These are phyloP conservation scores for Eristalis arbustorum DNA, from an alignment of 2,888 invertebrate species.

Conservation along the genomic window DNA sequence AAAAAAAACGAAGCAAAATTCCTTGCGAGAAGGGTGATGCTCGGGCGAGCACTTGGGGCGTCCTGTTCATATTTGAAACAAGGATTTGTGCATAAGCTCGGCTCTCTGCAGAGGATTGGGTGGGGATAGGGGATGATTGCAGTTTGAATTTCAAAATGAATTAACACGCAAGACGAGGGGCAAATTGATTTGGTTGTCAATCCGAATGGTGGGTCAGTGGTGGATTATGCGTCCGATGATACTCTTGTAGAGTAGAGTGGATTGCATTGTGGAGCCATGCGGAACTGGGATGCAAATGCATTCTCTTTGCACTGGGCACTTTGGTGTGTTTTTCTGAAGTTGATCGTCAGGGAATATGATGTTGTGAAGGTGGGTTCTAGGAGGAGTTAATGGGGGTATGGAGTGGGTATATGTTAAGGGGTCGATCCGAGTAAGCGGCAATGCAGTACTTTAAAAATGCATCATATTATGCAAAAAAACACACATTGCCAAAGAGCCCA, in stretches of 20 bases:
- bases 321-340: too few relatives aligned
- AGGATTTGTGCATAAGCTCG: not conserved
- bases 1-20: constrained; percentile 29
- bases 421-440: too few relatives aligned
- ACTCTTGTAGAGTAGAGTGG: not conserved
- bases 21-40: not conserved
- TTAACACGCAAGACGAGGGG: not conserved
- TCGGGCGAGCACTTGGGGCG: not conserved
- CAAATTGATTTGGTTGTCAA: not conserved
- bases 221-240: not conserved
- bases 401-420: too few relatives aligned
- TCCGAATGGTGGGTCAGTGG: not conserved
- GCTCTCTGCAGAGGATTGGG: not conserved
- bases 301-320: not conserved
- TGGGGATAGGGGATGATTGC: not conserved
- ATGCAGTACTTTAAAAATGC: too few relatives aligned
- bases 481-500: too few relatives aligned
- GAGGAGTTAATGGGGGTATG: too few relatives aligned
- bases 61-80: not conserved
- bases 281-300: not conserved
- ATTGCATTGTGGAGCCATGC: not conserved
- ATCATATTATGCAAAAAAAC: too few relatives aligned
- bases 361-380: too few relatives aligned
- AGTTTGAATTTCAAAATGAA: not conserved
- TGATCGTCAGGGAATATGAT: too few relatives aligned